These are phyloP conservation scores for Thamnophis elegans DNA, from an alignment of 2,797 vertebrate genomes.

Conservation along the genomic window DNA sequence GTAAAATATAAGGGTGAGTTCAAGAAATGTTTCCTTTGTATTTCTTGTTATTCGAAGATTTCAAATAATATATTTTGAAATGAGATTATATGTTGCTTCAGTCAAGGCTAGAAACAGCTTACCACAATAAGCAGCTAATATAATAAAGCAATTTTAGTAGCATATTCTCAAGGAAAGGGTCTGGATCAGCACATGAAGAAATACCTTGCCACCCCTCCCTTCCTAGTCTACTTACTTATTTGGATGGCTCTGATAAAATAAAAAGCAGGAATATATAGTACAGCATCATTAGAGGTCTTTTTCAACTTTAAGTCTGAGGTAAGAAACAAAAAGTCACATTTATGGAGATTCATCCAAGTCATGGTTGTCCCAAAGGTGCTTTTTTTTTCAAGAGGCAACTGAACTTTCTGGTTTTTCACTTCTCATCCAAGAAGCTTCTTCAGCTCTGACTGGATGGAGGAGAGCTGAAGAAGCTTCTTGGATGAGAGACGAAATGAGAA, in stretches of 20 bases:
- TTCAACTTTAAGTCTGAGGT: neutral
- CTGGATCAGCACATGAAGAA: neutral
- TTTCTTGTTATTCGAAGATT: neutral
- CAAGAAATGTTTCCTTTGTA: neutral
- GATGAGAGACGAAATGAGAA: no score
- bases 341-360: no score
- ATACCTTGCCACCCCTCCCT: neutral
- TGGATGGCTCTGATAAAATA: neutral
- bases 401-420: no score
- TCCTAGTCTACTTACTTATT: neutral
- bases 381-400: no score
- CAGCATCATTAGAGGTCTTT: neutral
- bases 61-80: neutral
- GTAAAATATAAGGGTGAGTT: constrained; percentile 85
- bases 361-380: no score
- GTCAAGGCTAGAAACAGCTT: neutral
- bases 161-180: neutral
- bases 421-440: no score
- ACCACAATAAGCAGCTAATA: neutral
- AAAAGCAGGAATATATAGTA: neutral
- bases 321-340: neutral
- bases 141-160: neutral
- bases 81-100: neutral
- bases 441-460: no score
- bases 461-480: no score